Evolutionary conservation across 2,797 vertebrate species (phyloP).

Genomic region (Podargus strigoides): DNA sequence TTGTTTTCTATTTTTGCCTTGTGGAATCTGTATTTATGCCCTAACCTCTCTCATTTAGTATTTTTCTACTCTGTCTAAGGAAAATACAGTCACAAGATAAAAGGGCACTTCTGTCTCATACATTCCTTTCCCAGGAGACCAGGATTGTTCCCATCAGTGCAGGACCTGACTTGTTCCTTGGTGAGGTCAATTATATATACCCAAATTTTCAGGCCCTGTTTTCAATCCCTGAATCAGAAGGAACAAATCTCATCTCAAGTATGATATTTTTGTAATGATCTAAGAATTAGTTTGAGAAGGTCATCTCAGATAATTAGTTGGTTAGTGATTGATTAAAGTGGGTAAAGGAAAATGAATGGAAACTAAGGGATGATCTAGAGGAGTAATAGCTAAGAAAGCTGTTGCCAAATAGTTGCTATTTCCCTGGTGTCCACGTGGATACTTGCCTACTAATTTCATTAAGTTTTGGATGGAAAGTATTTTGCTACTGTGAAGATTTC

Average conservation of each 20-base stretch:
- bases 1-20: conserved; percentile 34
- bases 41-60: conserved; percentile 2
- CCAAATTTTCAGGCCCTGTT: conserved; percentile 23
- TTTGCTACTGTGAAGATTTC: neutral
- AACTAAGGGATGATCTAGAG: neutral
- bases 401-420: neutral
- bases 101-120: conserved; percentile 38
- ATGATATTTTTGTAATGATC: neutral
- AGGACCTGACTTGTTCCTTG: neutral
- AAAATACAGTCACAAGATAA: conserved; percentile 26
- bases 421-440: neutral
- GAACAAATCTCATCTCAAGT: conserved; percentile 28
- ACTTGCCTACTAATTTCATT: neutral
- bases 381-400: neutral
- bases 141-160: neutral
- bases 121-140: conserved; percentile 31
- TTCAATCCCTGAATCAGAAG: conserved; percentile 36
- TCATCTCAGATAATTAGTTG: conserved; percentile 24
- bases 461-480: neutral
- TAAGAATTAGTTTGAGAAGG: conserved; percentile 26
- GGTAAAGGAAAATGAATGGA: neutral
- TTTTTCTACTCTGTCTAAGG: conserved; percentile 6
- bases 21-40: neutral
- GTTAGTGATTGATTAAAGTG: neutral
- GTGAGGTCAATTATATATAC: neutral